Evolutionary conservation across 2,113 vertebrate species (phyloP).

Genomic region (Bos javanicus): DNA sequence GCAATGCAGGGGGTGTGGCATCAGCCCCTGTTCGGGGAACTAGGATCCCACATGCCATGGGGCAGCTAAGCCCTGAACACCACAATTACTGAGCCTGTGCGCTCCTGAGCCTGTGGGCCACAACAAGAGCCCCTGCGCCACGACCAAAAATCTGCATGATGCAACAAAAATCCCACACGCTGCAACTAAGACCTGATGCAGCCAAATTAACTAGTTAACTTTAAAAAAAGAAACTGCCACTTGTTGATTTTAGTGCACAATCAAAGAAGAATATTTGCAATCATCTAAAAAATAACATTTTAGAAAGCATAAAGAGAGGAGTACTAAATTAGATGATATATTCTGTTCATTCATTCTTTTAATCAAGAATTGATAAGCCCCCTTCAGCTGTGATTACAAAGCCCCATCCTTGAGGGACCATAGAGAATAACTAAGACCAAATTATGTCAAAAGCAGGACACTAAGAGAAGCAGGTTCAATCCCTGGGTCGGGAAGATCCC

Average conservation of each 20-base stretch:
- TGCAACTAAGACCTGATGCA: background rate
- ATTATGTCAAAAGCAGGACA: background rate
- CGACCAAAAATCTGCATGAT: background rate
- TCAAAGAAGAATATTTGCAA: background rate
- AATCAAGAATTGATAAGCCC: background rate
- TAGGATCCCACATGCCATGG: background rate
- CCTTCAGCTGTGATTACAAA: background rate
- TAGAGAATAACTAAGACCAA: background rate
- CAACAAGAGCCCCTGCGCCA: background rate
- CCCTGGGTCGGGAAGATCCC: background rate
- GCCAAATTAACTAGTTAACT: background rate
- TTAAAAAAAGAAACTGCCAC: background rate
- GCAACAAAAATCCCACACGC: background rate
- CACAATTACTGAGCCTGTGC: background rate
- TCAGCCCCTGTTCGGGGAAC: background rate
- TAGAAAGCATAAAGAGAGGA: background rate
- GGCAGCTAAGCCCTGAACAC: background rate
- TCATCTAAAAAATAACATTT: background rate
- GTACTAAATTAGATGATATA: background rate
- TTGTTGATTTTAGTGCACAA: background rate
- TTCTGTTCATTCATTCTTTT: constrained; percentile 1
- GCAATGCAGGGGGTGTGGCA: background rate
- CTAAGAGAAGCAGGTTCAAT: background rate
- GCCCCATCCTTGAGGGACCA: background rate
- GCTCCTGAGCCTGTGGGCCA: background rate